phyloP scores from a whole-genome alignment of 2,888 invertebrate species.

The Stenurella melanura region DNA sequence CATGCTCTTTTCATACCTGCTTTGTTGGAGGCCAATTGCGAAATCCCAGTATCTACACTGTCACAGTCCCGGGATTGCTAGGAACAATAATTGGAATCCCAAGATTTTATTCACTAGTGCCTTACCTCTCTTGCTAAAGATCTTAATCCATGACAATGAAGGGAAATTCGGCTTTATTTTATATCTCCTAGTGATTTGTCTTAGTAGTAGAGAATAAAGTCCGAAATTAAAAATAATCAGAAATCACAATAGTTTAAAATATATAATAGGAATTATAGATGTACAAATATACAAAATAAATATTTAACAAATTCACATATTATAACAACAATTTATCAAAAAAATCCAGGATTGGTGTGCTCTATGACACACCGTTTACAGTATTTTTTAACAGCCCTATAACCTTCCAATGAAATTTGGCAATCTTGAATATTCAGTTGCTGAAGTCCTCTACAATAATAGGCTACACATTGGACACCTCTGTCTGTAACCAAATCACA shows the following conservation, averaged over 20 bases:
- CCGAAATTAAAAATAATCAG: not conserved
- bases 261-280: constrained; percentile 50
- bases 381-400: constrained; percentile 92
- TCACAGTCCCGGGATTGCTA: no score
- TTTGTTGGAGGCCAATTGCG: no score
- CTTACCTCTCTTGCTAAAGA: no score
- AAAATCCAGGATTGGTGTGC: constrained; percentile 96
- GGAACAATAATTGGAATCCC: no score
- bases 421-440: constrained; percentile 96
- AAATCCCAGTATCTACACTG: no score
- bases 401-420: constrained; percentile 91
- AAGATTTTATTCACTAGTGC: no score
- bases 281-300: constrained; percentile 60
- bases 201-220: no score
- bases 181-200: no score
- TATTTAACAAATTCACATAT: constrained; percentile 53
- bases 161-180: no score
- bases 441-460: constrained; percentile 91
- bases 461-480: constrained; percentile 91
- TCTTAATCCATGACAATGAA: no score
- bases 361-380: constrained; percentile 95
- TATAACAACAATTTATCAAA: constrained; percentile 73
- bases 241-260: constrained; percentile 24
- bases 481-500: constrained; percentile 94
- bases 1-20: no score